Percentiles rank a stretch among this genome's conserved stretches.
Conservation (phyloP, 2,888 invertebrate species). For the Caenorhabditis sinica region DNA sequence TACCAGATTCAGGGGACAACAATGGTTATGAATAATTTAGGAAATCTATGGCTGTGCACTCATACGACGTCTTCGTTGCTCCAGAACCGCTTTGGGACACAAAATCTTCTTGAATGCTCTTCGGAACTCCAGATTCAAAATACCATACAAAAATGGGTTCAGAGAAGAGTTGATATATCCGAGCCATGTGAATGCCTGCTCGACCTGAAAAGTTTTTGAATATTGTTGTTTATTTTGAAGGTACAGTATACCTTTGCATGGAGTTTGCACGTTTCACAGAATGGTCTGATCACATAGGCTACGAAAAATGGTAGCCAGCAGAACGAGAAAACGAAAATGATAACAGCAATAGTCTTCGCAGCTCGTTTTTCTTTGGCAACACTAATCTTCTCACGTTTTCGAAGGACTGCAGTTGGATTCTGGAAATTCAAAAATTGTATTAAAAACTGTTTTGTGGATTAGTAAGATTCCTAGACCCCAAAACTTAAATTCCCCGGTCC, state of each 20-base stretch:
- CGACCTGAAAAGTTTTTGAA: slow-evolving; percentile 74
- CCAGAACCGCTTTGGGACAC: slow-evolving; percentile 80
- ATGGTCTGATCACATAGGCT: slow-evolving; percentile 84
- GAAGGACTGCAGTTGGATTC: slow-evolving; percentile 80
- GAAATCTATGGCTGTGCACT: slow-evolving; percentile 68
- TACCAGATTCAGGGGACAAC: not conserved
- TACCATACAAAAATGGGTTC: slow-evolving; percentile 83
- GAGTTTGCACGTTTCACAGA: slow-evolving; percentile 82
- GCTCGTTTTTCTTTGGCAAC: slow-evolving; percentile 84
- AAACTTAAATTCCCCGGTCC: not conserved
- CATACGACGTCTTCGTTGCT: slow-evolving; percentile 69
- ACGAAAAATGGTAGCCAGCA: slow-evolving; percentile 84
- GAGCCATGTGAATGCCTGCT: slow-evolving; percentile 83
- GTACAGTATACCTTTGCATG: slow-evolving; percentile 81
- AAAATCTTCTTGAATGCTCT: slow-evolving; percentile 83
- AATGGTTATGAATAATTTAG: slow-evolving; percentile 1
- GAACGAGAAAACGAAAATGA: slow-evolving; percentile 84
- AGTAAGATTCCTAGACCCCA: not conserved
- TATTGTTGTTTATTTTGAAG: not conserved
- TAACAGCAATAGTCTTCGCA: slow-evolving; percentile 84
- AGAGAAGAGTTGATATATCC: slow-evolving; percentile 83
- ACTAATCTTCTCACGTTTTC: slow-evolving; percentile 83
- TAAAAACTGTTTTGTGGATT: not conserved
- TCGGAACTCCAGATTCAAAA: slow-evolving; percentile 83
- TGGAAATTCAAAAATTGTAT: slow-evolving; percentile 57